phyloP scores from a whole-genome alignment of 1,140 invertebrate species.

The Drosophila novamexicana region DNA sequence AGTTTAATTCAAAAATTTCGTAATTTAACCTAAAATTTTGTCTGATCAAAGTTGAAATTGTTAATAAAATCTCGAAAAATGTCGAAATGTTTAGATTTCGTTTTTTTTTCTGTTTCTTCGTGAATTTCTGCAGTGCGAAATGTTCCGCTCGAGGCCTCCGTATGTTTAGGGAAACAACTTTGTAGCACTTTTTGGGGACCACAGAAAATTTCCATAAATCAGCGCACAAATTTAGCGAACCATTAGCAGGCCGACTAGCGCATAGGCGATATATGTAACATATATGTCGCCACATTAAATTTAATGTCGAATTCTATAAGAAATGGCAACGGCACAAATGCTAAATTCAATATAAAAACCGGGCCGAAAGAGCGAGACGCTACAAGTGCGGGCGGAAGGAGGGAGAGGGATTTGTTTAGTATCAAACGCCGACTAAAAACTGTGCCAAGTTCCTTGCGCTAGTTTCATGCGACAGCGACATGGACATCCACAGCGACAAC shows the following conservation, averaged over 20 bases:
- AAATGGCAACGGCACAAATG: slow-evolving; percentile 15
- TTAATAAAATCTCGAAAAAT: background rate
- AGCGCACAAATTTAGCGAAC: slow-evolving; percentile 63
- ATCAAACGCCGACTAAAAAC: slow-evolving; percentile 61
- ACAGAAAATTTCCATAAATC: slow-evolving; percentile 68
- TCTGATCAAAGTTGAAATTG: no score
- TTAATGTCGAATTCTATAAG: slow-evolving; percentile 38
- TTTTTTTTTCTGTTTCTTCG: background rate
- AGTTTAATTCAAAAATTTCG: no score
- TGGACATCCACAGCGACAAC: slow-evolving; percentile 35
- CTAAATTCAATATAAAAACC: slow-evolving; percentile 40
- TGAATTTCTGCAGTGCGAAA: background rate
- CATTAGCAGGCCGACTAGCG: slow-evolving; percentile 58
- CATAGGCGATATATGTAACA: slow-evolving; percentile 12
- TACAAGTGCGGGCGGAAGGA: no score
- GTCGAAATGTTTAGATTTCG: background rate
- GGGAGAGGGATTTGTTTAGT: slow-evolving; percentile 28
- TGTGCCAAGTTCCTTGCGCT: slow-evolving; percentile 80
- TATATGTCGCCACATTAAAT: slow-evolving; percentile 55
- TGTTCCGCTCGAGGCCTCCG: slow-evolving; percentile 8
- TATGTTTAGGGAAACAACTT: slow-evolving; percentile 41
- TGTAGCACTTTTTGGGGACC: slow-evolving; percentile 22
- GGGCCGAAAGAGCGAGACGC: background rate
- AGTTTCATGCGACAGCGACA: slow-evolving; percentile 71
- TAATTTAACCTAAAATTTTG: no score